phyloP scores from a whole-genome alignment of 2,797 vertebrate species.

The Lutjanus campechanus region DNA sequence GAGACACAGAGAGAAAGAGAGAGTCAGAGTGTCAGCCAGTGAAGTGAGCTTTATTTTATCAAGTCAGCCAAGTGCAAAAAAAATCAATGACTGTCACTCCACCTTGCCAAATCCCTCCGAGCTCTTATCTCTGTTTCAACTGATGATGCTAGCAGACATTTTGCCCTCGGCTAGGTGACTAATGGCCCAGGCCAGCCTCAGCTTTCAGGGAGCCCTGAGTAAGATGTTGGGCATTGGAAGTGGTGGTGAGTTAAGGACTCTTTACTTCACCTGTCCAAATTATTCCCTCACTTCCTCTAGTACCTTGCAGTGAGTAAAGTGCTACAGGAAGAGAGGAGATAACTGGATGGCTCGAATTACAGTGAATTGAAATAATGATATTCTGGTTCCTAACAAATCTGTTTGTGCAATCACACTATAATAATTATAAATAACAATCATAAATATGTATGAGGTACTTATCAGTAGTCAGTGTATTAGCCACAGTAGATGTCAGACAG shows the following conservation, averaged over 20 bases:
- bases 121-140: slow-evolving; percentile 58
- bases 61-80: slow-evolving; percentile 24
- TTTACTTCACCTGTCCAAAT: slow-evolving; percentile 7
- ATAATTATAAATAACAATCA: too few species aligned
- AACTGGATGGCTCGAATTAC: slow-evolving; percentile 4
- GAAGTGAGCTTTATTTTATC: slow-evolving; percentile 45
- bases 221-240: slow-evolving; percentile 19
- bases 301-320: too few species aligned
- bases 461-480: too few species aligned
- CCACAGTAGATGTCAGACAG: too few species aligned
- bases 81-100: slow-evolving; percentile 55
- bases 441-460: too few species aligned
- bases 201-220: slow-evolving; percentile 45
- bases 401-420: too few species aligned
- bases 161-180: slow-evolving; percentile 48
- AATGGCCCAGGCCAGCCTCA: slow-evolving; percentile 37
- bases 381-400: not conserved
- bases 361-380: not conserved
- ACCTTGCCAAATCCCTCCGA: slow-evolving; percentile 33
- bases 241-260: not conserved
- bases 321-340: not conserved
- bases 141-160: slow-evolving; percentile 55
- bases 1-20: slow-evolving; percentile 36
- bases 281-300: too few species aligned
- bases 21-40: slow-evolving; percentile 22